phyloP scores from a whole-genome alignment of 2,113 vertebrate species.

The Thermophis baileyi region DNA sequence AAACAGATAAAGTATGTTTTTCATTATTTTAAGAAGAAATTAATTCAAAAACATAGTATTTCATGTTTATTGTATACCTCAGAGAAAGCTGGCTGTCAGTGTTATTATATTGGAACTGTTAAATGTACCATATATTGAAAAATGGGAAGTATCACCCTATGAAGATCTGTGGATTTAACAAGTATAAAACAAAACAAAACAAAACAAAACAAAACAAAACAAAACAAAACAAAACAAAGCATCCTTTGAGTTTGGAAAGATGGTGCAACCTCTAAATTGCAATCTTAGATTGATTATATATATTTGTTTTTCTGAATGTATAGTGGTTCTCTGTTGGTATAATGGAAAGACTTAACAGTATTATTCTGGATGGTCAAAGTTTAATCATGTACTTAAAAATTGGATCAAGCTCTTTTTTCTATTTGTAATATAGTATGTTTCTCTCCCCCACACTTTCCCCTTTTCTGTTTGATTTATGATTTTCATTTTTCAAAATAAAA shows the following conservation, averaged over 20 bases:
- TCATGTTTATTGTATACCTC: neutral
- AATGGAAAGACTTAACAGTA: neutral
- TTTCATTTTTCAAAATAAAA: neutral
- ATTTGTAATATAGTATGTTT: neutral
- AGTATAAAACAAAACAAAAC: neutral
- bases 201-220: neutral
- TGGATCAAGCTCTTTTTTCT: neutral
- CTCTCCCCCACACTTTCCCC: neutral
- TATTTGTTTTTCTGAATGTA: neutral
- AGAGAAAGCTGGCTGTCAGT: neutral
- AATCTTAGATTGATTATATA: neutral
- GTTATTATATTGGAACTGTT: neutral
- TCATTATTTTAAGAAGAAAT: neutral
- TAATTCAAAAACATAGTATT: neutral
- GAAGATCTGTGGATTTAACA: neutral
- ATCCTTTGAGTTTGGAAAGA: neutral
- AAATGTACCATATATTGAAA: neutral
- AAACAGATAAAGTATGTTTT: neutral
- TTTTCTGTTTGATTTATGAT: neutral
- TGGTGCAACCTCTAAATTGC: neutral
- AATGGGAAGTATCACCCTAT: neutral
- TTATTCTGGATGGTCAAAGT: neutral
- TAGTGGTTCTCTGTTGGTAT: neutral
- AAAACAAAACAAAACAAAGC: neutral
- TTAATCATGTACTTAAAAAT: neutral